Evolutionary conservation across 2,797 vertebrate species (phyloP).

Genomic region (Buceros bicornis): DNA sequence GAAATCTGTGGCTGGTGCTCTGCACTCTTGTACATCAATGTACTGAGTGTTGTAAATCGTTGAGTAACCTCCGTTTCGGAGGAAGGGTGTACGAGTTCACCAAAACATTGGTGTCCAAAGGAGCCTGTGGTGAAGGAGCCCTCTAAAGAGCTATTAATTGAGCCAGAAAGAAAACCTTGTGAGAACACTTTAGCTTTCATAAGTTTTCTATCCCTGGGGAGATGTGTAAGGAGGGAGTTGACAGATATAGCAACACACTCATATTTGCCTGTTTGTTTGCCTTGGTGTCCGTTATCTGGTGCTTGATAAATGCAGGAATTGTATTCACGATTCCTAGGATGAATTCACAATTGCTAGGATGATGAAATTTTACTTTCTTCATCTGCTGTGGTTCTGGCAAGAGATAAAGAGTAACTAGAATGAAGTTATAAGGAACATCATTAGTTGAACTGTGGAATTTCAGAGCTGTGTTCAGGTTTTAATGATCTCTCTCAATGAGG

Average conservation of each 20-base stretch:
- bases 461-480: neutral
- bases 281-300: constrained; percentile 47
- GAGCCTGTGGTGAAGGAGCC: constrained; percentile 12
- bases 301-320: constrained; percentile 57
- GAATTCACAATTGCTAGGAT: neutral
- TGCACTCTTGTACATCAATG: neutral
- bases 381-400: constrained; percentile 52
- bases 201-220: constrained; percentile 11
- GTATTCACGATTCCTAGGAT: neutral
- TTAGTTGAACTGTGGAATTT: neutral
- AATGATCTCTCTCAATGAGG: neutral
- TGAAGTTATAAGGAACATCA: neutral
- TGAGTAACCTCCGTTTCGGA: neutral
- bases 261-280: constrained; percentile 52
- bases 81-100: constrained; percentile 56
- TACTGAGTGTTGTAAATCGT: constrained; percentile 4
- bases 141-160: constrained; percentile 38
- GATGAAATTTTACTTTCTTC: constrained; percentile 55
- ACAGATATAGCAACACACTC: constrained; percentile 31
- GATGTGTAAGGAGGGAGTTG: neutral
- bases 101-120: constrained; percentile 33
- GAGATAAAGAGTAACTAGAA: constrained; percentile 29
- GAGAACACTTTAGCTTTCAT: constrained; percentile 64
- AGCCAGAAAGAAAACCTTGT: constrained; percentile 55
- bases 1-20: neutral